phyloP scores from a whole-genome alignment of 1,140 invertebrate genomes.

The Calephelis nemesis region DNA sequence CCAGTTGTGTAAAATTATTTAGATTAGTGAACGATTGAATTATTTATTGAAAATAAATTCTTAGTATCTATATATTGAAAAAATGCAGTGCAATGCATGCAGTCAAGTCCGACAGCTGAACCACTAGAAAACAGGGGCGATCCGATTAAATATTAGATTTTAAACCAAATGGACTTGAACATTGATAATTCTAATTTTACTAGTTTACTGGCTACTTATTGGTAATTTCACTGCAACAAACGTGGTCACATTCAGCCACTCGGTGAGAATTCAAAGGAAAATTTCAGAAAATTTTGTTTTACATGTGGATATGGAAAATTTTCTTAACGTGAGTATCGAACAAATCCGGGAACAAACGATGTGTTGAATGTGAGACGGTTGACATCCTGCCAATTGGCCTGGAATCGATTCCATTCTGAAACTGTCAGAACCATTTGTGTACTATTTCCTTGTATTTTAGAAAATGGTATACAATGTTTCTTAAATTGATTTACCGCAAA shows the following conservation, averaged over 20 bases:
- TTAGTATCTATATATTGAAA: no score
- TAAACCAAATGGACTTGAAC: no score
- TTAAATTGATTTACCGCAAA: neutral
- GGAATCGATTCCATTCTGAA: slow-evolving; percentile 34
- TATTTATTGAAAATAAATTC: no score
- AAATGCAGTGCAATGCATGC: no score
- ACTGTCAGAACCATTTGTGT: slow-evolving; percentile 24
- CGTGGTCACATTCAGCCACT: slow-evolving; percentile 53
- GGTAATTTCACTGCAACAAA: neutral
- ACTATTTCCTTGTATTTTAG: neutral
- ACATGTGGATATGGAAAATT: slow-evolving; percentile 71
- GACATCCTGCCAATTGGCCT: slow-evolving; percentile 44
- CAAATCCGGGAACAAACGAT: slow-evolving; percentile 41
- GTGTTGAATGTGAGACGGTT: slow-evolving; percentile 29
- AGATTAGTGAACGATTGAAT: no score
- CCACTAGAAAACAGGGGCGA: no score
- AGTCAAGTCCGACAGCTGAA: no score
- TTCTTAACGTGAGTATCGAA: slow-evolving; percentile 44
- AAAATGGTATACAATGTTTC: neutral
- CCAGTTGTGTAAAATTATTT: no score
- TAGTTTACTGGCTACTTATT: no score
- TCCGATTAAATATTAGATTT: no score
- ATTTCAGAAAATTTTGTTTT: slow-evolving; percentile 71
- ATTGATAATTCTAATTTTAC: no score
- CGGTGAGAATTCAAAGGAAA: slow-evolving; percentile 57